Evolutionary conservation across 2,113 vertebrate species (phyloP).

Genomic region (Trematomus loennbergii): DNA sequence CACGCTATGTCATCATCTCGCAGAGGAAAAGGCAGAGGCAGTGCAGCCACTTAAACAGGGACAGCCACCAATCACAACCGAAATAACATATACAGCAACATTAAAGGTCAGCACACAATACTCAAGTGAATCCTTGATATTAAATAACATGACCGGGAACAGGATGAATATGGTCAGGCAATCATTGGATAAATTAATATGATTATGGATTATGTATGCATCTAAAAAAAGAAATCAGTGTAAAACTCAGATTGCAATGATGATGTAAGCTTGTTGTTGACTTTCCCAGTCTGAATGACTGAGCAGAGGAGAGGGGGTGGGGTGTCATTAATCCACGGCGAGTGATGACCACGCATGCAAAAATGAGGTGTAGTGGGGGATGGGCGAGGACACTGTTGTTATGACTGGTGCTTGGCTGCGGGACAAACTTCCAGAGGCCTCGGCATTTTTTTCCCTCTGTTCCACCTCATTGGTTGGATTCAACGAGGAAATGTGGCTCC

Average conservation of each 20-base stretch:
- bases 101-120: constrained; percentile 8
- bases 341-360: constrained; percentile 86
- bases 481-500: constrained; percentile 14
- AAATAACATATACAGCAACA: background rate
- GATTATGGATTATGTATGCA: constrained; percentile 59
- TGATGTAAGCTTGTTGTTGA: constrained; percentile 95
- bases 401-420: constrained; percentile 77
- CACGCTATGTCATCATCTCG: constrained; percentile 68
- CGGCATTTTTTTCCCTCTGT: constrained; percentile 3
- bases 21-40: background rate
- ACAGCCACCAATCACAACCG: background rate
- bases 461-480: constrained; percentile 18
- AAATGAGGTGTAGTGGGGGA: constrained; percentile 87
- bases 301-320: constrained; percentile 89
- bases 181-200: background rate
- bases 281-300: constrained; percentile 94
- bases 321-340: constrained; percentile 87
- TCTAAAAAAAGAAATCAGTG: constrained; percentile 70
- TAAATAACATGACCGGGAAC: background rate
- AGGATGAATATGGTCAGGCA: background rate
- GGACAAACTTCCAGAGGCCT: constrained; percentile 67
- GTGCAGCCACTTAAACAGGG: constrained; percentile 10
- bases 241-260: constrained; percentile 89
- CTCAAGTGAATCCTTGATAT: background rate
- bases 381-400: constrained; percentile 79